Base-by-base conservation (phyloP, 2,113 vertebrate species). In the Chauna torquata region DNA sequence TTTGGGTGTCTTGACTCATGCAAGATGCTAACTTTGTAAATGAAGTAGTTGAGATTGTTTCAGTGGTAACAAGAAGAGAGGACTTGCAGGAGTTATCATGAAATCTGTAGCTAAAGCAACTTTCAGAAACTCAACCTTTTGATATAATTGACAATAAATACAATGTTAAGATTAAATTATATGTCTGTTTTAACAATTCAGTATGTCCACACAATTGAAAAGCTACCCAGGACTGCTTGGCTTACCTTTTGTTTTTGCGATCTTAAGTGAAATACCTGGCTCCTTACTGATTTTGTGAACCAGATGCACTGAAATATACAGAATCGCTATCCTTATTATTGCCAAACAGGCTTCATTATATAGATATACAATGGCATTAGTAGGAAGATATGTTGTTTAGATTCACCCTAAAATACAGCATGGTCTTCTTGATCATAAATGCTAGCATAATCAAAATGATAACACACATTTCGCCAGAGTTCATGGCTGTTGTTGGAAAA, bases 281-380 rank as follows among this genome's bases (percentile, higher is more conserved):
- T 88, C 23, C 22, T 77, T 58, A 40, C 2, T 0, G 1, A 81
- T 18, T 68, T 70, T 42, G 25, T 70, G 59, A 54, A 17, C 42
- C 28, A 32, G 9, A 12, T 45, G n/a, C 32, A 50, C 23, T 59
- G 69, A 71, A 47, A 59, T 23, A 14, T 54, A 42, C 23, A 74
- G 34, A 44, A 49, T 57, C 3, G 2, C 64, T 55, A 14, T 24
- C 25, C 15, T 64, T 64, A 50, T 8, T 38, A 38, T 1, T 68
- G 27, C 34, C 40, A 50, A 69, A 32, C 0, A 45, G 12, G 10
- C 75, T 72, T 81, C 38, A 30, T 47, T 61, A 12, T 3, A 16
- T 2, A 47, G 36, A 25, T 52, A 11, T 1, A 11, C 18, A 44
- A 0, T 3, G 2, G 8, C 40, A 24, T 11, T 42, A 15, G 7